Percentiles rank a stretch among this genome's conserved stretches.
phyloP scores from a whole-genome alignment of 1,140 invertebrate genomes.

The Trichonephila inaurata region DNA sequence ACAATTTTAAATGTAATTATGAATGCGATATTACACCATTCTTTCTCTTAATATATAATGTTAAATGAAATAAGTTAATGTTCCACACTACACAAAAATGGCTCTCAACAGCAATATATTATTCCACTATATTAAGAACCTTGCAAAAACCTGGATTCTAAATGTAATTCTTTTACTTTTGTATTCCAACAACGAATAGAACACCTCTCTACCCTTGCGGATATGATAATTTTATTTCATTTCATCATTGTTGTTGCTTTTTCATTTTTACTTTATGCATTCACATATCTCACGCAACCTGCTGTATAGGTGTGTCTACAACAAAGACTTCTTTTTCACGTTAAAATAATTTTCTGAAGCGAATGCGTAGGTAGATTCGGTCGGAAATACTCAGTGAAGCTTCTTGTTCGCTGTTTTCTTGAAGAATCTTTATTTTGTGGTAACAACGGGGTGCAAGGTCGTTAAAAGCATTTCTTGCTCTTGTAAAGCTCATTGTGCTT shows the following conservation, averaged over 20 bases:
- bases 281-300: neutral
- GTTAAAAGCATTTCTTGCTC: neutral
- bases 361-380: neutral
- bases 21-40: too few species aligned
- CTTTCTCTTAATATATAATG: too few species aligned
- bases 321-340: conserved; percentile 10
- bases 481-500: neutral
- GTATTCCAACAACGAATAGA: neutral
- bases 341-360: conserved; percentile 19
- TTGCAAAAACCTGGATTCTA: neutral
- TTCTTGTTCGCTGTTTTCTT: conserved; percentile 3
- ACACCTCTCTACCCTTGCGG: neutral
- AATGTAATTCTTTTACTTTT: neutral
- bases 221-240: conserved; percentile 25
- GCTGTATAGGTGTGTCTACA: neutral
- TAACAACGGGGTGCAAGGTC: conserved; percentile 39
- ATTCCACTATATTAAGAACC: neutral
- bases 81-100: too few species aligned
- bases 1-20: too few species aligned
- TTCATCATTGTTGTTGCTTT: conserved; percentile 21
- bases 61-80: too few species aligned
- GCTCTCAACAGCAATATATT: too few species aligned
- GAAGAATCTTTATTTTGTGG: neutral
- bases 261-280: neutral
- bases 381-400: conserved; percentile 26